Evolutionary conservation across 2,113 vertebrate species (phyloP).

Genomic region (Engystomops pustulosus): DNA sequence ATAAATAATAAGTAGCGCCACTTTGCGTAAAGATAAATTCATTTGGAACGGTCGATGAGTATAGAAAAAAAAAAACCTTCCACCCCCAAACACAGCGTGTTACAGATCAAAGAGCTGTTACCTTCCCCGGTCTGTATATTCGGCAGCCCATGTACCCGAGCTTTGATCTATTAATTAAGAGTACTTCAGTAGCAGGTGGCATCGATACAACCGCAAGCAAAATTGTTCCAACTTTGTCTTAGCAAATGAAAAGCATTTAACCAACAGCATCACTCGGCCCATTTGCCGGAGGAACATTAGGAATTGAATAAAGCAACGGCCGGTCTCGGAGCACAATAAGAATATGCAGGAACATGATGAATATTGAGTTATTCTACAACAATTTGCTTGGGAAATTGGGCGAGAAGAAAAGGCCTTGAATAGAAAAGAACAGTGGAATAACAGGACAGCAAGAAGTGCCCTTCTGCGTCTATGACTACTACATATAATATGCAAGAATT

Average conservation of each 20-base stretch:
- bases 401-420: constrained; percentile 30
- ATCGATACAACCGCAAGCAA: constrained; percentile 70
- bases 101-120: constrained; percentile 77
- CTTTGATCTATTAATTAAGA: constrained; percentile 81
- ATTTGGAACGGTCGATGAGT: constrained; percentile 31
- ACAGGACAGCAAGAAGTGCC: constrained; percentile 28
- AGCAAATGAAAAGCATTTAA: constrained; percentile 66
- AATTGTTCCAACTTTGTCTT: constrained; percentile 59
- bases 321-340: constrained; percentile 17
- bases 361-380: constrained; percentile 55
- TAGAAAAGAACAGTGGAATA: constrained; percentile 18
- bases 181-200: constrained; percentile 75
- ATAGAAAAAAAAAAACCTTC: not conserved
- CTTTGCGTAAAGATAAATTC: constrained; percentile 16
- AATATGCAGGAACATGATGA: constrained; percentile 44
- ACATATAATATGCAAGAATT: constrained; percentile 35
- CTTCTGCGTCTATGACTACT: not conserved
- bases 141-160: constrained; percentile 71
- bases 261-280: constrained; percentile 41
- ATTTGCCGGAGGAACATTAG: constrained; percentile 44
- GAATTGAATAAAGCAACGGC: constrained; percentile 38
- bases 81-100: constrained; percentile 59
- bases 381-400: constrained; percentile 54
- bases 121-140: constrained; percentile 73
- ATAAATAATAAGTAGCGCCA: constrained; percentile 35